Percentiles rank a stretch among this genome's conserved stretches.
Conservation (phyloP, 2,113 vertebrate genomes). For the Columbina picui region DNA sequence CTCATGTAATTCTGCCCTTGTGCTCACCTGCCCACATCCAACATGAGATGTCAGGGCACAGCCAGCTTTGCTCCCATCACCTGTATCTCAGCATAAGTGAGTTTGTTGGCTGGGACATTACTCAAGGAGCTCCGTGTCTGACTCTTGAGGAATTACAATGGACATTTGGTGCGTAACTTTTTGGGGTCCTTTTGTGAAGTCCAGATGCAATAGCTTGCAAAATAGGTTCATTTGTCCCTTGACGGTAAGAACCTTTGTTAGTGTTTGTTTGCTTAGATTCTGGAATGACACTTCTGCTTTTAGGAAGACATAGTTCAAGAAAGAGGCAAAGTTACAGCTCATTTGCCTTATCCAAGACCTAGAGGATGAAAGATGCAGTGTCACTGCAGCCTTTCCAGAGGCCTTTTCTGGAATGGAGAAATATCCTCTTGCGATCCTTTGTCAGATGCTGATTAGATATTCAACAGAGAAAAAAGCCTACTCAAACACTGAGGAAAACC, state of each 20-base stretch:
- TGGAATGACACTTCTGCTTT: background rate
- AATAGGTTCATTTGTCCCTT: background rate
- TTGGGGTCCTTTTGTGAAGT: background rate
- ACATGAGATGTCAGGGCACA: background rate
- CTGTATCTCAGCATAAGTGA: background rate
- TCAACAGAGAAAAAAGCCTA: background rate
- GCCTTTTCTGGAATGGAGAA: background rate
- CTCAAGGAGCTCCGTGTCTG: background rate
- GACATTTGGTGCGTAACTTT: background rate
- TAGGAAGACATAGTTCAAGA: background rate
- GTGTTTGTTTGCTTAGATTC: background rate
- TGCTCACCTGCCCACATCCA: background rate
- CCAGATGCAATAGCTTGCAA: background rate
- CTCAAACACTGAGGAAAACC: background rate
- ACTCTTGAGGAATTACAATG: background rate
- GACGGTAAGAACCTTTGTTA: background rate
- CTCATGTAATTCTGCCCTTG: background rate
- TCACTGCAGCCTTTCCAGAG: background rate
- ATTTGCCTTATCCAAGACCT: background rate
- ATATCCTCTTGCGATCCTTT: background rate
- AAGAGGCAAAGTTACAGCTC: background rate
- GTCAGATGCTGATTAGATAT: background rate
- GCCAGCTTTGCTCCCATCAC: background rate
- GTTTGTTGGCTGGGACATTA: background rate
- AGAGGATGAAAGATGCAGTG: background rate